These are phyloP conservation scores for Papilio aristodemus DNA, from an alignment of 1,140 invertebrate species.

Conservation along the genomic window DNA sequence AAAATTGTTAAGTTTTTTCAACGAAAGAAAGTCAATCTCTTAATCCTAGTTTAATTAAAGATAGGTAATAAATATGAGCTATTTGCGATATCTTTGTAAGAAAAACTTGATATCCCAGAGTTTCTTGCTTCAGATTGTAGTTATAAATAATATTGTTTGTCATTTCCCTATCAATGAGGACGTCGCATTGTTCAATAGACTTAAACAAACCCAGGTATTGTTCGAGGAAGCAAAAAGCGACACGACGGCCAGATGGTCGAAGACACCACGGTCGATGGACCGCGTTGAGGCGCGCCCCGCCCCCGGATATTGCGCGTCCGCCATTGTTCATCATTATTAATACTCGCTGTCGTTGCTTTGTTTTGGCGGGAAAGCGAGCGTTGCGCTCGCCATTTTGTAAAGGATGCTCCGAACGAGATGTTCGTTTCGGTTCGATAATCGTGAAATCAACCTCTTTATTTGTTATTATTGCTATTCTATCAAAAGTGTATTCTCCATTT, in stretches of 20 bases:
- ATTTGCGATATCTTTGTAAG: too few species aligned
- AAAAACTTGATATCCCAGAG: too few species aligned
- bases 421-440: slow-evolving; percentile 10
- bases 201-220: slow-evolving; percentile 12
- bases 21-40: too few species aligned
- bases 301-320: slow-evolving; percentile 24
- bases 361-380: slow-evolving; percentile 27
- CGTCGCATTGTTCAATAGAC: slow-evolving; percentile 10
- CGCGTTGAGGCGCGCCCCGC: slow-evolving; percentile 14
- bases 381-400: slow-evolving; percentile 20
- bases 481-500: background rate
- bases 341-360: slow-evolving; percentile 24
- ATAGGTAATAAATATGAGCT: too few species aligned
- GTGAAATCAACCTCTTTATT: slow-evolving; percentile 24
- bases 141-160: background rate
- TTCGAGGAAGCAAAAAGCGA: slow-evolving; percentile 21
- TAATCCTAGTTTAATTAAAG: too few species aligned
- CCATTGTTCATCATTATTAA: slow-evolving; percentile 32
- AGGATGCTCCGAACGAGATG: slow-evolving; percentile 11
- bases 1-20: too few species aligned
- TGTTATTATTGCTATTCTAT: slow-evolving; percentile 4
- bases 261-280: slow-evolving; percentile 29
- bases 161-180: background rate
- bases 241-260: slow-evolving; percentile 12
- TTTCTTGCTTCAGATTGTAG: background rate